phyloP scores from a whole-genome alignment of 2,113 vertebrate species.

The Sturnus vulgaris region DNA sequence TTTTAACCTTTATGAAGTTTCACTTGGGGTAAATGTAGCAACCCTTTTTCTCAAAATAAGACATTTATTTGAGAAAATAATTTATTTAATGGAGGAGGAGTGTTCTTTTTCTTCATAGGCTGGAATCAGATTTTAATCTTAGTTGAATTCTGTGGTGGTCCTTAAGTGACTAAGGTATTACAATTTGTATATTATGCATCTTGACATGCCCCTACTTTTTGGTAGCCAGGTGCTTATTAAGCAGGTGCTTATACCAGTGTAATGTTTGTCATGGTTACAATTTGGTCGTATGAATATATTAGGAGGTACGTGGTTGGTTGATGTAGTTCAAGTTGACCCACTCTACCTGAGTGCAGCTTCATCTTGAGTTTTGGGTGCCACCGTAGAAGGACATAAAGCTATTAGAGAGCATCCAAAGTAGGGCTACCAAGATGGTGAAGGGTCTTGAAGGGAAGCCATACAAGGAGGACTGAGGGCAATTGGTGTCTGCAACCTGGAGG shows the following conservation, averaged over 20 bases:
- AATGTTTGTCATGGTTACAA: not conserved
- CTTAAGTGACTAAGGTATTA: not conserved
- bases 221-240: not conserved
- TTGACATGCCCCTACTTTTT: not conserved
- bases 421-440: not conserved
- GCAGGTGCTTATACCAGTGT: not conserved
- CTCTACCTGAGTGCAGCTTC: accelerated
- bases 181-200: not conserved
- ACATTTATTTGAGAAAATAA: not conserved
- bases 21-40: not conserved
- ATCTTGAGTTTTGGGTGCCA: not conserved
- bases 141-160: not conserved
- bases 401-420: not conserved
- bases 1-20: not conserved
- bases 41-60: not conserved
- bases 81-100: not conserved
- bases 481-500: not conserved
- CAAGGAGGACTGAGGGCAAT: not conserved
- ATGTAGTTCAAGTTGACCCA: not conserved
- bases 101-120: not conserved
- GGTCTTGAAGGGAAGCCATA: not conserved
- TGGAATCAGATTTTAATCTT: not conserved
- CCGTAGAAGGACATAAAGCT: not conserved
- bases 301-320: not conserved
- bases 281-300: not conserved